Conservation (phyloP, 2,797 vertebrate genomes). For the Chloroceryle amazona region DNA sequence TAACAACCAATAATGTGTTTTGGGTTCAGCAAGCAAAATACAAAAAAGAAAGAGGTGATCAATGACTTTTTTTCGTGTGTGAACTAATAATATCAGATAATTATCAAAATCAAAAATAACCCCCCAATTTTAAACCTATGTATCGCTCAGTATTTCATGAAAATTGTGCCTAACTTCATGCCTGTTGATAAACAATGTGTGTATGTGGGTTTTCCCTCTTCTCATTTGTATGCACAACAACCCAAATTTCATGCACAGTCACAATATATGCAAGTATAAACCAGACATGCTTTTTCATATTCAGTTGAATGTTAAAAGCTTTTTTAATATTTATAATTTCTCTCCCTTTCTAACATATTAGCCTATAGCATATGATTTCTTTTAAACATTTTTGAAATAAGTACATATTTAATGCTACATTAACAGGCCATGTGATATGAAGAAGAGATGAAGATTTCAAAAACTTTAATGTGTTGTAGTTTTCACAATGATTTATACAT, state of each 20-base stretch:
- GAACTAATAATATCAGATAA: background rate
- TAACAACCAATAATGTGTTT: background rate
- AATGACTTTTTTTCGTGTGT: background rate
- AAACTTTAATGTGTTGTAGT: background rate
- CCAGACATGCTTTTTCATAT: background rate
- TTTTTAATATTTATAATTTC: background rate
- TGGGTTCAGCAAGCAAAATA: background rate
- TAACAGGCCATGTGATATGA: background rate
- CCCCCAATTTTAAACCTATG: background rate
- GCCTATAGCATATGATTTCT: background rate
- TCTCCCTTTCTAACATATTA: background rate
- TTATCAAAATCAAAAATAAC: background rate
- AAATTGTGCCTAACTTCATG: background rate
- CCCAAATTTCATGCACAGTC: background rate
- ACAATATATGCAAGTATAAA: background rate
- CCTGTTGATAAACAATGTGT: background rate
- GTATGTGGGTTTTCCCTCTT: background rate
- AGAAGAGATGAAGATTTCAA: background rate
- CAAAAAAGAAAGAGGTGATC: background rate
- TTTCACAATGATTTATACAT: background rate
- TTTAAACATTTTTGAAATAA: background rate
- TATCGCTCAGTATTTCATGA: background rate
- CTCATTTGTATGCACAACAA: background rate
- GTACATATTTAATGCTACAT: background rate
- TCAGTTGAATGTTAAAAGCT: background rate